A percentile compares a stretch with the other conserved stretches of the same genome.
Evolutionary conservation across 2,888 invertebrate species (phyloP).

Genomic region (Epinotia bilunana): DNA sequence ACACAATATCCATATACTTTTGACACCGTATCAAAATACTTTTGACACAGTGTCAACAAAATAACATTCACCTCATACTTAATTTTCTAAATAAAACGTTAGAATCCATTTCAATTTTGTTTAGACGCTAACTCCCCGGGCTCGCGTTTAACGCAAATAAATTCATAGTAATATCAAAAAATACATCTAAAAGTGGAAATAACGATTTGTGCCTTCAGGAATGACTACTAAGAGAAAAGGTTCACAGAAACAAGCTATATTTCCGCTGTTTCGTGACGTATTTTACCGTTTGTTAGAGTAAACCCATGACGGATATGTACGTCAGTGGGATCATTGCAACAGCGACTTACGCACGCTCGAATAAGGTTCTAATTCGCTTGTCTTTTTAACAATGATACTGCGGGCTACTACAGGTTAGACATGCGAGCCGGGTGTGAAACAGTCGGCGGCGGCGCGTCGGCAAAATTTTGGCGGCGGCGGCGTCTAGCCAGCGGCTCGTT

Average conservation of each 20-base stretch:
- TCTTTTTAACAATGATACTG: not conserved
- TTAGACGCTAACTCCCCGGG: slow-evolving; percentile 1
- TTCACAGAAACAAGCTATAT: not conserved
- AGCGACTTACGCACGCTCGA: not conserved
- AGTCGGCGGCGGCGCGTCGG: too few relatives aligned
- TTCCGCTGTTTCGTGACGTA: not conserved
- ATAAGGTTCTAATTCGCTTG: not conserved
- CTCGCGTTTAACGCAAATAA: slow-evolving; percentile 37
- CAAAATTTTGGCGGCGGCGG: too few relatives aligned
- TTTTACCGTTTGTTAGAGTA: not conserved
- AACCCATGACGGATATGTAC: not conserved
- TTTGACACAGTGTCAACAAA: too few relatives aligned
- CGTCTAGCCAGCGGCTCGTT: too few relatives aligned
- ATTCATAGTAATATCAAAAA: slow-evolving; percentile 37
- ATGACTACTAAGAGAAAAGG: slow-evolving; percentile 28
- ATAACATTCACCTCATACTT: not conserved
- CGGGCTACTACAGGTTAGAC: too few relatives aligned
- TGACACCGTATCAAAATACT: too few relatives aligned
- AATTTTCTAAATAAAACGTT: not conserved
- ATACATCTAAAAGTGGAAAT: slow-evolving; percentile 41
- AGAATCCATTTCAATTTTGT: not conserved
- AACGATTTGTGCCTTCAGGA: slow-evolving; percentile 40
- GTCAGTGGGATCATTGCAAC: not conserved
- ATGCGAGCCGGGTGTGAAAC: too few relatives aligned
- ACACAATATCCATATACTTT: too few relatives aligned